A percentile compares a stretch with the other conserved stretches of the same genome.
Evolutionary conservation across 2,888 invertebrate species (phyloP).

Genomic region (Zygaena filipendulae): DNA sequence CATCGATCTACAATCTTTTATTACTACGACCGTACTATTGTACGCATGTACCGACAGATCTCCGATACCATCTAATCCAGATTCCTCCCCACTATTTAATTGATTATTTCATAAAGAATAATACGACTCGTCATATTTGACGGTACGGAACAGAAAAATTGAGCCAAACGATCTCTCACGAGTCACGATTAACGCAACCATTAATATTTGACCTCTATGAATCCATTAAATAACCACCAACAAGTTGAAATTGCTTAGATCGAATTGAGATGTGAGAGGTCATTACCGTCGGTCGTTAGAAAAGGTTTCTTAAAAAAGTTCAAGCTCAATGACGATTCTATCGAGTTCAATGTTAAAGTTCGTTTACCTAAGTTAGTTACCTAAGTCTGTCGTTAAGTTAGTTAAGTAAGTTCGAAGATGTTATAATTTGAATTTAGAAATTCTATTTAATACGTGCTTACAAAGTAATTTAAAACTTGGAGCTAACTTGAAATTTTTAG

Average conservation of each 20-base stretch:
- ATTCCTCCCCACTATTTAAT: conserved; percentile 58
- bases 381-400: too few relatives aligned
- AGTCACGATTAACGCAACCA: conserved; percentile 34
- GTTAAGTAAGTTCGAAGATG: too few relatives aligned
- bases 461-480: too few relatives aligned
- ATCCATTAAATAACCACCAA: too few relatives aligned
- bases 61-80: conserved; percentile 61
- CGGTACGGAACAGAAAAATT: conserved; percentile 39
- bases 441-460: too few relatives aligned
- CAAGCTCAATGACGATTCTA: conserved; percentile 38
- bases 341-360: conserved; percentile 25
- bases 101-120: conserved; percentile 64
- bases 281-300: too few relatives aligned
- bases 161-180: conserved; percentile 37
- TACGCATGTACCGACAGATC: conserved; percentile 54
- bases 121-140: conserved; percentile 56
- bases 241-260: too few relatives aligned
- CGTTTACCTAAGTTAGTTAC: conserved; percentile 15
- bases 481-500: too few relatives aligned
- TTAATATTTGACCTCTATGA: too few relatives aligned
- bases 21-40: conserved; percentile 48
- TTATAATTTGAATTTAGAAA: too few relatives aligned
- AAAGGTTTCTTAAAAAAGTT: conserved; percentile 31
- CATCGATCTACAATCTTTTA: conserved; percentile 31
- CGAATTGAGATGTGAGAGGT: too few relatives aligned